Conservation (phyloP, 2,113 vertebrate genomes). For the Forbesichthys agassizii region DNA sequence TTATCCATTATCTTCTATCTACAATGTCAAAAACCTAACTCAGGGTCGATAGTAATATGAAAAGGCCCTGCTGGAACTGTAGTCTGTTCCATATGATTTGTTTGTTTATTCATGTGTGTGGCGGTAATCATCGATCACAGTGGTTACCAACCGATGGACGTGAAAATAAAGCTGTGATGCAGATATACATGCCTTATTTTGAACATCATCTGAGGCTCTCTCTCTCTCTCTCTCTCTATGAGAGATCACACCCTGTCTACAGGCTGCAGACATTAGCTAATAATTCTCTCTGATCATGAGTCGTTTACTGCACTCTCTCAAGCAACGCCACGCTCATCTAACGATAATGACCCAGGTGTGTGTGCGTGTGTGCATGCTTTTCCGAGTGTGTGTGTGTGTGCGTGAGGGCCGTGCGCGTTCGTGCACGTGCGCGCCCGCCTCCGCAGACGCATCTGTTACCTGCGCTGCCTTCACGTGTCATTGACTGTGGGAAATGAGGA, state of each 20-base stretch:
- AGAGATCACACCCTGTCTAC: conserved; percentile 55
- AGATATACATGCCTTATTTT: conserved; percentile 44
- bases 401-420: background rate
- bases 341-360: conserved; percentile 59
- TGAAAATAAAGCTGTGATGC: conserved; percentile 46
- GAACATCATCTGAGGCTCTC: conserved; percentile 17
- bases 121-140: conserved; percentile 41
- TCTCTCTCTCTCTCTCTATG: conserved; percentile 14
- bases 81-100: background rate
- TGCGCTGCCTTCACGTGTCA: conserved; percentile 67
- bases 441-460: conserved; percentile 56
- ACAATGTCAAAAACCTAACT: conserved; percentile 64
- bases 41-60: conserved; percentile 49
- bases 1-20: conserved; percentile 42
- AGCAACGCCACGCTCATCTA: conserved; percentile 43
- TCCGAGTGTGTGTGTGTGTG: conserved; percentile 8
- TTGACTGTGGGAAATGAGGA: conserved; percentile 65
- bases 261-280: conserved; percentile 63
- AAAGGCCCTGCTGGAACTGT: background rate
- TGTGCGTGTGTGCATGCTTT: conserved; percentile 6
- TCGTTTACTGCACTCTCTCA: conserved; percentile 58
- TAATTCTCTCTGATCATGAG: conserved; percentile 64
- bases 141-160: conserved; percentile 28
- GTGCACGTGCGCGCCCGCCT: background rate
- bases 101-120: background rate